These are phyloP conservation scores for Oncorhynchus gorbuscha DNA, from an alignment of 2,113 vertebrate genomes.

Conservation along the genomic window DNA sequence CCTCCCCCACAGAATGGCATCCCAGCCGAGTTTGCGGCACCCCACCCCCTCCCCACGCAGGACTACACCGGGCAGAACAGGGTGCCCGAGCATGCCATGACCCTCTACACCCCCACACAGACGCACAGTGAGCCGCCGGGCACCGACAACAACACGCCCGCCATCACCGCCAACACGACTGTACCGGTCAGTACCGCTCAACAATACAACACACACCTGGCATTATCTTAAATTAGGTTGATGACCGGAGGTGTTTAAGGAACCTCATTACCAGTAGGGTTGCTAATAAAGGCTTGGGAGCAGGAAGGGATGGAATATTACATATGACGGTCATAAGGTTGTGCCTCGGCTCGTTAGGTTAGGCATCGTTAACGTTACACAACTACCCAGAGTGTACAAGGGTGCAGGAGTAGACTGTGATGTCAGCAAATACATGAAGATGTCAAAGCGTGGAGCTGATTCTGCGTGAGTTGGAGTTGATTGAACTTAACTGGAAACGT, in stretches of 20 bases:
- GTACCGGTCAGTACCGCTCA: conserved; percentile 82
- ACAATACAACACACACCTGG: too few species aligned
- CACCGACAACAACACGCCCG: conserved; percentile 83
- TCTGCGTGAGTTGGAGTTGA: conserved; percentile 17
- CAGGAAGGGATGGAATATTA: not conserved
- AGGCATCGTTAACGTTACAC: not conserved
- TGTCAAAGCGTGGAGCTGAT: not conserved
- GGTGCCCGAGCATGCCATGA: conserved; percentile 88
- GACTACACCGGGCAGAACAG: conserved; percentile 90
- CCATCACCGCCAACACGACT: conserved; percentile 82
- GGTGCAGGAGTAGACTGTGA: conserved; percentile 23
- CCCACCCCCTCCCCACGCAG: conserved; percentile 83
- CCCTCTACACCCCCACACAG: conserved; percentile 91
- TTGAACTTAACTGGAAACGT: conserved; percentile 30
- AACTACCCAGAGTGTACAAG: conserved; percentile 2
- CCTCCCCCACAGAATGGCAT: conserved; percentile 90
- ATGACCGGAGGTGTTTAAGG: too few species aligned
- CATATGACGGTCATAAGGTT: not conserved
- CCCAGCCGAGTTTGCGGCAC: conserved; percentile 83
- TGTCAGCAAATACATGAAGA: conserved; percentile 9
- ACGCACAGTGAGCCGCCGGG: conserved; percentile 85
- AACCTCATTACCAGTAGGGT: not conserved
- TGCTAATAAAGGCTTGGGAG: not conserved
- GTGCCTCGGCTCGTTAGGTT: not conserved
- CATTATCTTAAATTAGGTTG: too few species aligned